Evolutionary conservation across 2,797 vertebrate species (phyloP).

Genomic region (Emydoidea blandingii): DNA sequence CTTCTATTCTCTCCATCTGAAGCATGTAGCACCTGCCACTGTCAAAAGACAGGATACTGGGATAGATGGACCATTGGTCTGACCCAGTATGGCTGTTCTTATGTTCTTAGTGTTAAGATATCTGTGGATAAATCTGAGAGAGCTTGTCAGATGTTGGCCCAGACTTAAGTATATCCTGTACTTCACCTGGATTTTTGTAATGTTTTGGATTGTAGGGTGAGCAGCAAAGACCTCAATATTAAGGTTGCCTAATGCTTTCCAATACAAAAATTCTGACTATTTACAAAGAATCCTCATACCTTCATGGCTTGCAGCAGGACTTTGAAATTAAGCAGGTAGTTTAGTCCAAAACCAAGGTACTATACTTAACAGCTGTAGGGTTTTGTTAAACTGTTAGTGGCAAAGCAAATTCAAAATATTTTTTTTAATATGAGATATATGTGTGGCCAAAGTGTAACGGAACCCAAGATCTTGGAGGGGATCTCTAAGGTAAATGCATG

Average conservation of each 20-base stretch:
- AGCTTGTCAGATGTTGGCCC: neutral
- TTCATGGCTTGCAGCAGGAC: neutral
- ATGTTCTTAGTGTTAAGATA: neutral
- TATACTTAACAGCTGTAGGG: rapidly evolving
- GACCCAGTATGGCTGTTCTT: too few relatives aligned
- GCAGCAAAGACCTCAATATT: neutral
- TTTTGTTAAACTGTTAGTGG: neutral
- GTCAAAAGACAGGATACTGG: too few relatives aligned
- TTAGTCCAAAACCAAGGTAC: neutral
- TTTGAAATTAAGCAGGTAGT: neutral
- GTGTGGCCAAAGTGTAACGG: neutral
- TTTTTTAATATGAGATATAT: neutral
- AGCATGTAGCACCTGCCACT: too few relatives aligned
- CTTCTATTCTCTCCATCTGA: too few relatives aligned
- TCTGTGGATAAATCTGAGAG: neutral
- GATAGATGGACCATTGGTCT: too few relatives aligned
- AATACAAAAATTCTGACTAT: too few relatives aligned
- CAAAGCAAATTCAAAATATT: neutral
- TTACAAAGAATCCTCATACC: neutral
- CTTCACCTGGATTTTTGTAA: neutral
- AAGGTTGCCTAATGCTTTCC: neutral
- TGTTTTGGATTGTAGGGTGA: neutral
- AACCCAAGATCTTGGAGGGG: neutral
- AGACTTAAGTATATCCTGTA: neutral
- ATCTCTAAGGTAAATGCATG: neutral